phyloP scores from a whole-genome alignment of 1,140 invertebrate species.

The Zaprionus camerounensis region DNA sequence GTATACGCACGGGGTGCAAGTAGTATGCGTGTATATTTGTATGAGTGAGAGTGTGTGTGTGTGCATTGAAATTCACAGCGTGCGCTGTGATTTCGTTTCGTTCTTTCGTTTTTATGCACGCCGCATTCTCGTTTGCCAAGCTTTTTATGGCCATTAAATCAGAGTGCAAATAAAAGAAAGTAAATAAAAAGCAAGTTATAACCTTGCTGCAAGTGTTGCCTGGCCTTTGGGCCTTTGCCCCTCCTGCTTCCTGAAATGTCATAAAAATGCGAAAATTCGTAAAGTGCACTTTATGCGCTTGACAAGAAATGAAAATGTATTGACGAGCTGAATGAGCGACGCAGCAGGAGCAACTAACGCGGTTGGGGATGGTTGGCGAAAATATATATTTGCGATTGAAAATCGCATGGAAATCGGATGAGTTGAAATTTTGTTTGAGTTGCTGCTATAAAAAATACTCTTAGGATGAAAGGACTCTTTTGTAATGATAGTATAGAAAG shows the following conservation, averaged over 20 bases:
- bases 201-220: conserved; percentile 42
- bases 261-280: conserved; percentile 80
- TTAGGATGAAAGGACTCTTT: too few relatives aligned
- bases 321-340: conserved; percentile 2
- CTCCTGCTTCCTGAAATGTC: conserved; percentile 55
- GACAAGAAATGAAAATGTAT: conserved; percentile 30
- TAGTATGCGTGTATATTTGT: background rate
- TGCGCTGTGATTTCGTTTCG: conserved; percentile 61
- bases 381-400: background rate
- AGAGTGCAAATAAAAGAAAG: conserved; percentile 78
- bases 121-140: conserved; percentile 26
- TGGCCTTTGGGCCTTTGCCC: conserved; percentile 35
- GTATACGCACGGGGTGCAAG: conserved; percentile 60
- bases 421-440: background rate
- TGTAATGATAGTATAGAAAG: too few relatives aligned
- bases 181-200: conserved; percentile 74
- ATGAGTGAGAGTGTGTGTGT: background rate
- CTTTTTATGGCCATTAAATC: conserved; percentile 79
- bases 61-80: conserved; percentile 73
- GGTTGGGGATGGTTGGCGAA: background rate
- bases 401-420: background rate
- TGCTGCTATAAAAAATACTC: too few relatives aligned
- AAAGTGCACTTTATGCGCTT: conserved; percentile 76
- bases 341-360: background rate
- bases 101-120: conserved; percentile 18